A percentile compares a stretch with the other conserved stretches of the same genome.
Evolutionary conservation across 2,888 invertebrate genomes (phyloP).

Genomic region (Drosophila infuscata): DNA sequence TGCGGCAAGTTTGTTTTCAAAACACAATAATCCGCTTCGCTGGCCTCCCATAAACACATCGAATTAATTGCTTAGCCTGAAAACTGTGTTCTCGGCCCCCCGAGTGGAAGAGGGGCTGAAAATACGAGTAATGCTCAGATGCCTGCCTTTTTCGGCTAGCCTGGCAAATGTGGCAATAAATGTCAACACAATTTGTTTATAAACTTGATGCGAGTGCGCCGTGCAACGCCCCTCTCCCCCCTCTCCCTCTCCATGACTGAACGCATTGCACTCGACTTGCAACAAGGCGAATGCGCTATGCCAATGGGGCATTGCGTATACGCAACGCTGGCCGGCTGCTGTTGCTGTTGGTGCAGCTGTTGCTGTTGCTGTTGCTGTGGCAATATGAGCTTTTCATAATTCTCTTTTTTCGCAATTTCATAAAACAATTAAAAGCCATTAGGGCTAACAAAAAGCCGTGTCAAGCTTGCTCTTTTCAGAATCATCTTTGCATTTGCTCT

Average conservation of each 20-base stretch:
- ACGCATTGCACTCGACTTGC: constrained; percentile 46
- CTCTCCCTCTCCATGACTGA: background rate
- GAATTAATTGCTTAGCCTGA: constrained; percentile 48
- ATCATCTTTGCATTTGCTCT: constrained; percentile 47
- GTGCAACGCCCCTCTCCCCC: background rate
- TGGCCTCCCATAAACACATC: constrained; percentile 57
- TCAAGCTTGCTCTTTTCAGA: constrained; percentile 37
- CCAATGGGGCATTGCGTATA: constrained; percentile 31
- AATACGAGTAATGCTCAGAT: constrained; percentile 30
- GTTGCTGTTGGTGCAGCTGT: background rate
- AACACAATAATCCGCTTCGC: constrained; percentile 51
- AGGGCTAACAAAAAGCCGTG: constrained; percentile 69
- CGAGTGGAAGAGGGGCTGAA: background rate
- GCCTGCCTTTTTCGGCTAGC: constrained; percentile 21
- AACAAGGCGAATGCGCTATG: constrained; percentile 60
- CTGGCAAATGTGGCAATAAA: constrained; percentile 53
- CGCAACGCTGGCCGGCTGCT: constrained; percentile 4
- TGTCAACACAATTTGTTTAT: constrained; percentile 50
- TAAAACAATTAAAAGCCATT: constrained; percentile 80
- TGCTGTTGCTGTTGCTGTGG: constrained; percentile 4
- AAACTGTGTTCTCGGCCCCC: constrained; percentile 1
- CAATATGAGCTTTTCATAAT: constrained; percentile 30
- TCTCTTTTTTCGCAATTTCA: constrained; percentile 66
- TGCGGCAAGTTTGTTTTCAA: constrained; percentile 39
- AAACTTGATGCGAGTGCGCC: constrained; percentile 8